Evolutionary conservation across 1,140 invertebrate species (phyloP).

Genomic region (Brachystomella parvula): DNA sequence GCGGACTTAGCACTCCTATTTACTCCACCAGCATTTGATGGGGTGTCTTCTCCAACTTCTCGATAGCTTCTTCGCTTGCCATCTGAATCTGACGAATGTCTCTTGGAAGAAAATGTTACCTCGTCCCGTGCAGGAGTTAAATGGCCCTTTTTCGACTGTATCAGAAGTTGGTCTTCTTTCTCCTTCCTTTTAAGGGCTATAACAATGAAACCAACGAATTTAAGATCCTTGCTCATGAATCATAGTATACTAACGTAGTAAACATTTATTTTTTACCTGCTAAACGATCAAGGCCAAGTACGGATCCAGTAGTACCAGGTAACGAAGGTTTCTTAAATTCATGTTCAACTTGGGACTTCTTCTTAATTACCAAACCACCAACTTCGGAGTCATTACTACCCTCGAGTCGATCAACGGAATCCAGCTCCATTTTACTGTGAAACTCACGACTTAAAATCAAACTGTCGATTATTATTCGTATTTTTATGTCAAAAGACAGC

Average conservation of each 20-base stretch:
- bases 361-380: slow-evolving; percentile 77
- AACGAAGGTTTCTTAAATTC: slow-evolving; percentile 64
- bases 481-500: too few species aligned
- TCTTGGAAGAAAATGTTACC: slow-evolving; percentile 20
- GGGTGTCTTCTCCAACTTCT: slow-evolving; percentile 41
- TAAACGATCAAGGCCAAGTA: slow-evolving; percentile 79
- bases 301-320: slow-evolving; percentile 52
- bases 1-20: slow-evolving; percentile 38
- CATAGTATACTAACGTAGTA: background rate
- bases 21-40: slow-evolving; percentile 31
- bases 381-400: slow-evolving; percentile 60
- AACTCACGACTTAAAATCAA: too few species aligned
- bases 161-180: slow-evolving; percentile 51
- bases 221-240: slow-evolving; percentile 7
- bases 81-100: slow-evolving; percentile 47
- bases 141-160: slow-evolving; percentile 41
- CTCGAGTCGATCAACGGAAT: slow-evolving; percentile 66
- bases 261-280: slow-evolving; percentile 48
- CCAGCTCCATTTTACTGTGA: too few species aligned
- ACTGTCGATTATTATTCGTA: too few species aligned
- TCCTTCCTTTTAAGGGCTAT: slow-evolving; percentile 57
- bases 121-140: slow-evolving; percentile 45
- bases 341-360: slow-evolving; percentile 53
- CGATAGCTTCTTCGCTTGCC: slow-evolving; percentile 50
- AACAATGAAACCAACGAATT: slow-evolving; percentile 15